Percentiles rank a stretch among this genome's conserved stretches.
These are phyloP conservation scores for Macroglossus sobrinus DNA, from an alignment of 2,113 vertebrate species.

Conservation along the genomic window DNA sequence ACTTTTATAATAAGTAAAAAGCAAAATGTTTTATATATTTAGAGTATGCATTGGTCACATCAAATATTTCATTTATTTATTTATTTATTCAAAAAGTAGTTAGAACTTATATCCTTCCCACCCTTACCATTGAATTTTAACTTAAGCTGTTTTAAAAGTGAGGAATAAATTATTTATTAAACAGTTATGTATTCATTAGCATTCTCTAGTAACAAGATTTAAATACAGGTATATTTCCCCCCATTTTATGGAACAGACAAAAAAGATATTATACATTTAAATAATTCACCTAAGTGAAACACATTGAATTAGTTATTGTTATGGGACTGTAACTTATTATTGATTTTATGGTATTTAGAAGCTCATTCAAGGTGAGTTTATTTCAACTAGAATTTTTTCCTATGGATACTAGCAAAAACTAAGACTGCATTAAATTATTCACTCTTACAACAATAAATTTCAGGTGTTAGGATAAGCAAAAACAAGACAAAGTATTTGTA, in stretches of 20 bases:
- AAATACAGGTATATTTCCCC: neutral
- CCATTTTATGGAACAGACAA: neutral
- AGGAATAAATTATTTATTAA: neutral
- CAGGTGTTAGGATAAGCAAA: neutral
- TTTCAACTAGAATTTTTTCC: neutral
- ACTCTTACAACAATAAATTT: neutral
- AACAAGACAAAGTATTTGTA: neutral
- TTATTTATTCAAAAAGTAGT: neutral
- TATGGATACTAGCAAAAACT: neutral
- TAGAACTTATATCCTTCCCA: neutral
- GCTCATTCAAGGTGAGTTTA: neutral
- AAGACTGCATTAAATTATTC: neutral
- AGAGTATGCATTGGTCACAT: neutral
- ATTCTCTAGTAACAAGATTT: neutral
- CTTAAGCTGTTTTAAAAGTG: neutral
- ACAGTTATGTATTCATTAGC: neutral
- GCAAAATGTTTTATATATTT: neutral
- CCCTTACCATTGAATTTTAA: neutral
- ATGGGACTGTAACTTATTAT: neutral
- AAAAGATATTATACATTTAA: neutral
- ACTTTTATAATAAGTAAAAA: neutral
- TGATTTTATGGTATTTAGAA: conserved; percentile 18
- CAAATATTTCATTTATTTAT: neutral
- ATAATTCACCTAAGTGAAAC: neutral
- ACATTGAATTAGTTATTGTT: neutral